Evolutionary conservation across 2,888 invertebrate species (phyloP), one percentile per base, ranked within the genome.

Genomic region (Nomada ruficornis): DNA sequence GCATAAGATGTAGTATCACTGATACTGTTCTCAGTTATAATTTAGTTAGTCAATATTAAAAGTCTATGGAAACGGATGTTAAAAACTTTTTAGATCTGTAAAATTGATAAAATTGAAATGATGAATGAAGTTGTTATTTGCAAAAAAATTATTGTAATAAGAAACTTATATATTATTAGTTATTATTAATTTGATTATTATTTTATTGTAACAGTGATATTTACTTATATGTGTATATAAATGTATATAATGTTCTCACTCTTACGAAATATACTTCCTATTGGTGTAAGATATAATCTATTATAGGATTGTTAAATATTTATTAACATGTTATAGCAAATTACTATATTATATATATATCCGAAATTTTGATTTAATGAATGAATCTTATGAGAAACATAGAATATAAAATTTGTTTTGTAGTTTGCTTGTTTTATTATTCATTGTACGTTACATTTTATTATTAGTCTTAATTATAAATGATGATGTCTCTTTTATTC

Each of bases 181-280:
- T 82, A 80, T 87, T 71, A 77, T 76, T 36, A 36, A 36, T 36
- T 36, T 36, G 7, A 60, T 80, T 88, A 77, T 73, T 74, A 63
- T 69, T 76, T 73, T 59, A 81, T 67, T 70, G 60, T 63, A 77
- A 77, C 76, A 80, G 83, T 88, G 76, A 74, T 86, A 75, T 79
- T 85, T 85, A 85, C 73, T 70, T 82, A 82, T 84, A 85, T 84
- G 81, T 89, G 85, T 84, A 84, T 85, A 75, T 82, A 85, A 82
- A 86, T 89, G 88, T 89, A 89, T 84, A 88, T 87, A 89, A 68
- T 82, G 74, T 87, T 89, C 76, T 64, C 77, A 71, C 69, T 76
- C 67, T 64, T 72, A 57, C 74, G 69, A 85, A 82, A 79, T 82
- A 79, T 82, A 84, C 76, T 80, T 86, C 80, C 77, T 83, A 82